Base-by-base conservation (phyloP, 2,888 invertebrate genomes). In the Platycheirus rosarum region DNA sequence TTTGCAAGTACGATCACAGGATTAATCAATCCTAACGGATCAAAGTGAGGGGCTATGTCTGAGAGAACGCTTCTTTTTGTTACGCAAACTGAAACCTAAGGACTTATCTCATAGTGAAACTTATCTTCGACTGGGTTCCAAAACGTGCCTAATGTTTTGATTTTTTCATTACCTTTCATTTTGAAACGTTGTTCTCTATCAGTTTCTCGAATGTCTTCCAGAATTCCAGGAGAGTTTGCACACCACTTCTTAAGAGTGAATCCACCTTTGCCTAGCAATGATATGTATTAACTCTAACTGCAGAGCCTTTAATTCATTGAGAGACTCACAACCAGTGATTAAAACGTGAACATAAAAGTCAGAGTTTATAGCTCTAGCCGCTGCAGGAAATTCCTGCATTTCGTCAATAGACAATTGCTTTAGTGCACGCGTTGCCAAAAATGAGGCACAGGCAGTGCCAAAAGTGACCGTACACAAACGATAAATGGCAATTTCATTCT, bases 231-330 rank as follows among this genome's bases (percentile, higher is more conserved):
- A 42, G 46, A 70, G 29, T 70, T 70, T 29, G 29, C 49, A 42
- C 57, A 69, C 69, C 32, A 57, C 11, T 69, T 57, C 13, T 29
- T 68, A 0, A 69, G 57, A 49, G 18, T 40, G 26, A 70, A 70
- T 2, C 42, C 40, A 8, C 60, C 62, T 20, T 62, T 70, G 8
- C 44, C 14, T 9, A 70, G n/a, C 32, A 70, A 13, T 13, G 49
- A 23, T n/a, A n/a, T n/a, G n/a, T 13, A 29, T 40, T 62, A 70
- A 14, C 18, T 70, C 62, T 11, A 13, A 16, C 14, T 70, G 37
- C 14, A 70, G 16, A 2, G 11, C 26, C 11, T 60, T 57, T 60
- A 40, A 48, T 57, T 69, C 48, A 11, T 23, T 7, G n/a, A 69
- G 37, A 16, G 57, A 62, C 11, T 51, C 48, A 9, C 49, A 26